Percentiles rank a stretch among this genome's conserved stretches.
phyloP scores from a whole-genome alignment of 2,888 invertebrate species.

The Rhagonycha lutea region DNA sequence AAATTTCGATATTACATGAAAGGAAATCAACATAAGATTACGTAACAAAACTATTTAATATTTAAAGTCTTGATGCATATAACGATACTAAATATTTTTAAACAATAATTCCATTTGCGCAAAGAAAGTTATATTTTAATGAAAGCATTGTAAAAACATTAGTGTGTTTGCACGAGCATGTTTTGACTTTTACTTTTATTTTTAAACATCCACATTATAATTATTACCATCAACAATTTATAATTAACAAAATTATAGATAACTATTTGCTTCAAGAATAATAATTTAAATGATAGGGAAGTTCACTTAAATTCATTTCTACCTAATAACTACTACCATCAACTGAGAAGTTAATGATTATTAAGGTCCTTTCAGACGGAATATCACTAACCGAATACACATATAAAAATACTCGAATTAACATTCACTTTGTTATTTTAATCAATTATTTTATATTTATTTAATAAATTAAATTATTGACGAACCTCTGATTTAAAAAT shows the following conservation, averaged over 20 bases:
- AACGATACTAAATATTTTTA: not conserved
- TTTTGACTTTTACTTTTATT: slow-evolving; percentile 17
- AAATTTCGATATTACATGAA: not conserved
- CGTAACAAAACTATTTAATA: not conserved
- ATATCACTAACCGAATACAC: no score
- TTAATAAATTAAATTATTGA: no score
- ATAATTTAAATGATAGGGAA: no score
- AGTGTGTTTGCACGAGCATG: slow-evolving; percentile 20
- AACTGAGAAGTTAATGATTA: no score
- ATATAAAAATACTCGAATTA: no score
- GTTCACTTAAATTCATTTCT: no score
- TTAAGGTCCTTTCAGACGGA: no score
- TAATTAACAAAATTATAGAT: not conserved
- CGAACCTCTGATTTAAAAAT: no score
- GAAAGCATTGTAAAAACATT: slow-evolving; percentile 11
- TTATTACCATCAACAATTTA: not conserved
- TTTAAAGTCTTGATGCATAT: not conserved
- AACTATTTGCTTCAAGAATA: not conserved
- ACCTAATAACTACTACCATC: no score
- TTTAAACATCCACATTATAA: not conserved
- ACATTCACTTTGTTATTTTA: no score
- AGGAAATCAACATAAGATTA: not conserved
- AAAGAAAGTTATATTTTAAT: slow-evolving; percentile 14
- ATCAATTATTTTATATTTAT: no score
- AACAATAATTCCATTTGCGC: not conserved